Evolutionary conservation across 2,797 vertebrate species (phyloP), one percentile per base, ranked within the genome.

Genomic region (Semotilus atromaculatus): DNA sequence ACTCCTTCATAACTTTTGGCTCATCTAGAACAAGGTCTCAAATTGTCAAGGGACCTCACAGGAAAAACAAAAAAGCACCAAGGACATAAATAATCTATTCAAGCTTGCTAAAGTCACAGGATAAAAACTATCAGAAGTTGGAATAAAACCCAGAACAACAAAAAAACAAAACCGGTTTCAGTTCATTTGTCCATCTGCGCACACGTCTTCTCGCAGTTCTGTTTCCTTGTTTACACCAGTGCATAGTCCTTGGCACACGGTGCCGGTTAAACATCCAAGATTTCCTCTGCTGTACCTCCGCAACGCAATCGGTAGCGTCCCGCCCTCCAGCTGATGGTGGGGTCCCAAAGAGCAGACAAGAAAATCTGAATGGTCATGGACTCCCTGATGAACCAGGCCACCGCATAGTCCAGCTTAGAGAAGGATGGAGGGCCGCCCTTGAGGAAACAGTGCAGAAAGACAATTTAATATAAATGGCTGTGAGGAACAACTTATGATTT

Each of bases 331-430:
- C 97, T 98, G 93, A 99, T 99, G 1, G 97, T 99, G 13, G 97
- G 98, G 90, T 99, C 98, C 97, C 98, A 99, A 62, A 99, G 94
- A 11, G 98, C 98, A 0, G 98, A 99, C 21, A 99, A 93, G 93
- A 99, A 99, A 91, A 99, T 99, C 92, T 98, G 98, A 90, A 99
- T 97, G 0, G 97, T 97, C 98, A 99, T 97, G 16, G 98, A 98
- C 94, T 99, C 98, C 34, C 98, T 92, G 95, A 99, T 99, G 94
- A 99, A 99, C 98, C 98, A 99, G 34, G 98, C 98, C 29, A 99
- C 98, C 0, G 98, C 97, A 67, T 98, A 99, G 94, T 99, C 98
- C 92, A 99, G 93, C 94, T 99, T 99, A 11, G 98, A 98, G 94
- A 99, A 99, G 90, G 95, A 95, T 51, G 95, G 94, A 5, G 96